Conservation (phyloP, 2,797 vertebrate species). For the Poliocrania exsul region DNA sequence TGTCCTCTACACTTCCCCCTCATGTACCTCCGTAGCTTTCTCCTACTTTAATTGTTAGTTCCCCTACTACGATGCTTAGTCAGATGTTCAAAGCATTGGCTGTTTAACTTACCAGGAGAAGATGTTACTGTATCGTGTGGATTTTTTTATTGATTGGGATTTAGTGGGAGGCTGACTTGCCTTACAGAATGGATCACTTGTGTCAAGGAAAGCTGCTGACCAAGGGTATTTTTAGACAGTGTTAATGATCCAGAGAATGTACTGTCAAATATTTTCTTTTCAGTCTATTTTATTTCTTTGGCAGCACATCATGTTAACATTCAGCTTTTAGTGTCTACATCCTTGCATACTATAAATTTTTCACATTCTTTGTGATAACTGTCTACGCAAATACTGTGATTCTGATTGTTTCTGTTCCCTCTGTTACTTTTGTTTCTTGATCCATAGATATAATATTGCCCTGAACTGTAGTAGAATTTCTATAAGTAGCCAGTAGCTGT, state of each 20-base stretch:
- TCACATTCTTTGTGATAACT: not conserved
- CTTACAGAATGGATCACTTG: not conserved
- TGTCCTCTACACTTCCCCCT: not conserved
- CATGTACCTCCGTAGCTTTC: not conserved
- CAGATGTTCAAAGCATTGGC: not conserved
- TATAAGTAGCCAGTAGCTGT: not conserved
- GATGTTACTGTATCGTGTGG: not conserved
- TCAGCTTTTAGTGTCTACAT: conserved; percentile 1
- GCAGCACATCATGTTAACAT: not conserved
- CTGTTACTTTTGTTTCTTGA: not conserved
- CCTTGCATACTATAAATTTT: not conserved
- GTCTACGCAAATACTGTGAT: not conserved
- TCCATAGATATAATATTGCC: not conserved
- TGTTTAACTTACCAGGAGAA: not conserved
- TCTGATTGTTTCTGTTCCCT: not conserved
- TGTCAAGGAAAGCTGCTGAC: conserved; percentile 68
- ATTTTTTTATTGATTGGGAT: conserved; percentile 44
- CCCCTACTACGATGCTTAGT: not conserved
- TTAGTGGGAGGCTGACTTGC: conserved; percentile 15
- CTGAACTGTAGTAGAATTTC: not conserved
- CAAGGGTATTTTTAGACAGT: not conserved
- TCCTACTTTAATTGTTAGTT: not conserved
- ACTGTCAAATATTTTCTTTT: conserved; percentile 35
- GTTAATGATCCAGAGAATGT: conserved; percentile 45
- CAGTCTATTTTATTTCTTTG: not conserved